phyloP scores from a whole-genome alignment of 1,140 invertebrate genomes.

The Aricia agestis region DNA sequence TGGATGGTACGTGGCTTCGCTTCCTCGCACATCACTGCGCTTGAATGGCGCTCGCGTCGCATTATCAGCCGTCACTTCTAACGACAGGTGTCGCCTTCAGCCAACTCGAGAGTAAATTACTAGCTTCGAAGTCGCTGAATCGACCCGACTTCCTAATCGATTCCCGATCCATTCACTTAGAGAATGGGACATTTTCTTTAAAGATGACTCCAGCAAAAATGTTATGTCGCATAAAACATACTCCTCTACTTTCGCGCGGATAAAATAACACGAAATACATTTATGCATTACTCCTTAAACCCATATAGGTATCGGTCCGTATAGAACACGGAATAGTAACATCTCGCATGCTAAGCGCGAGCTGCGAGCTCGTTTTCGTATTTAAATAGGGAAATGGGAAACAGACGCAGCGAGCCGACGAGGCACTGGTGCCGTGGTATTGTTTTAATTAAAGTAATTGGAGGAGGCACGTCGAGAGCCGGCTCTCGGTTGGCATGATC shows the following conservation, averaged over 20 bases:
- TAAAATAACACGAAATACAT: slow-evolving; percentile 8
- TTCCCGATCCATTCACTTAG: slow-evolving; percentile 62
- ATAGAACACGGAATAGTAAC: slow-evolving; percentile 54
- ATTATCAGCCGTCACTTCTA: slow-evolving; percentile 73
- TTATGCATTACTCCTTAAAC: slow-evolving; percentile 13
- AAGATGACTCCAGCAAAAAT: slow-evolving; percentile 9
- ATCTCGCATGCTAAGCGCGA: slow-evolving; percentile 68
- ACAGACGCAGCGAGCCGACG: slow-evolving; percentile 71
- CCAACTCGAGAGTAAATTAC: slow-evolving; percentile 75
- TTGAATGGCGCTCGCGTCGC: slow-evolving; percentile 68
- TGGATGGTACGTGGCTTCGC: slow-evolving; percentile 41
- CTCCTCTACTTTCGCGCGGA: neutral
- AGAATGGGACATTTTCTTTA: slow-evolving; percentile 47
- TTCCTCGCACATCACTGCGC: slow-evolving; percentile 57
- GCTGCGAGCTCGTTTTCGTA: slow-evolving; percentile 69
- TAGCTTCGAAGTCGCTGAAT: slow-evolving; percentile 72
- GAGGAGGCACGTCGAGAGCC: slow-evolving; percentile 69
- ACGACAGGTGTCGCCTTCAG: slow-evolving; percentile 74
- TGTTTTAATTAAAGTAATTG: slow-evolving; percentile 76
- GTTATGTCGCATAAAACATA: slow-evolving; percentile 21
- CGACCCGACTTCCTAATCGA: slow-evolving; percentile 70
- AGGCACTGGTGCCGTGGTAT: slow-evolving; percentile 69
- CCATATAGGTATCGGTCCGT: slow-evolving; percentile 35
- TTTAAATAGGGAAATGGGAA: slow-evolving; percentile 76
- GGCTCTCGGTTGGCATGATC: slow-evolving; percentile 68